Evolutionary conservation across 2,797 vertebrate species (phyloP), one percentile per base, ranked within the genome.

Genomic region (Gymnothorax reevesii): DNA sequence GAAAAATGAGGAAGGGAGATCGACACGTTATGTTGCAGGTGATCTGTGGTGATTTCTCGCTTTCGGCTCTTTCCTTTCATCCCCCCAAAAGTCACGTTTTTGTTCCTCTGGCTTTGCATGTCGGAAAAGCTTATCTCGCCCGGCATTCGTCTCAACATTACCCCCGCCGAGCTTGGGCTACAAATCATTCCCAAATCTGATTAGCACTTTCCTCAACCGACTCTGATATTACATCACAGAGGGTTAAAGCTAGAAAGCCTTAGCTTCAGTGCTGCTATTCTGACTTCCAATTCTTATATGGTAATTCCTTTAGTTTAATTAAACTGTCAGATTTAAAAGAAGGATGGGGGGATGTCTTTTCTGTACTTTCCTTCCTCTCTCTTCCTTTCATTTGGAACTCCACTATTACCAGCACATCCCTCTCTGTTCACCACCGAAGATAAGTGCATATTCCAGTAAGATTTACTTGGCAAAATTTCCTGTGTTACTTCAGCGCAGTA

Each of bases 311-410:
- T 12, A 10, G 22, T 59, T 59, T 83, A 83, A 87, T 87, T 55
- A 85, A 87, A 85, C 77, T 82, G 60, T 85, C 84, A 87, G 27
- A 82, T 57, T 79, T 82, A 85, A 54, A 85, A 82, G 82, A 84
- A 84, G 64, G 84, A 71, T 80, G 59, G 62, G 27, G 54, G 20
- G 17, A 62, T 25, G 42, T 62, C 13, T 62, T 20, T 59, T 59
- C 57, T 59, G 8, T 59, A 9, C 57, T 59, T 6, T 59, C 2
- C 66, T 27, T 20, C 15, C n/a, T 33, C 25, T 3, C 49, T 69
- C 25, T 75, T 20, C 71, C 57, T 15, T 42, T 57, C 59, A n/a
- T 73, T 13, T 75, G 20, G 25, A 57, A 66, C 69, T 27, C 13
- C 84, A 75, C 57, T 55, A 60, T 22, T 57, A 77, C n/a, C 57